Evolutionary conservation across 2,888 invertebrate species (phyloP).

Genomic region (Parnassius glacialis): DNA sequence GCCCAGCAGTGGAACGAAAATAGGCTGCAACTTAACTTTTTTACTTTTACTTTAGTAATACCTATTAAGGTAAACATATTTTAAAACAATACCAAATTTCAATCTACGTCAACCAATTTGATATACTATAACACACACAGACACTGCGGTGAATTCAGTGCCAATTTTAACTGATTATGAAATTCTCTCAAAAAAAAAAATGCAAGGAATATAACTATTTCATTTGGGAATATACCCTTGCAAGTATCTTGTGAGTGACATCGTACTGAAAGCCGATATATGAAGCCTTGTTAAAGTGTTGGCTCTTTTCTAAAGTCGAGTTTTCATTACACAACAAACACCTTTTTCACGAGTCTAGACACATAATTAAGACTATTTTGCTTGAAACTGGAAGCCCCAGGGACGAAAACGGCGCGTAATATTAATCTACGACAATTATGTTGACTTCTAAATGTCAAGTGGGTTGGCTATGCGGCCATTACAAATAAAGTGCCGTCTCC

Average conservation of each 20-base stretch:
- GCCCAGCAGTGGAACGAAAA: no score
- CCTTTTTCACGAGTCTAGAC: constrained; percentile 25
- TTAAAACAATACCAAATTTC: no score
- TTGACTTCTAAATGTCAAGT: constrained; percentile 10
- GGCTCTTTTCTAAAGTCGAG: constrained; percentile 7
- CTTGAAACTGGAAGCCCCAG: constrained; percentile 3
- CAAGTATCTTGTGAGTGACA: background rate
- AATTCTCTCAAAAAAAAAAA: no score
- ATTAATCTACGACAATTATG: constrained; percentile 16
- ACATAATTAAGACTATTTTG: constrained; percentile 24
- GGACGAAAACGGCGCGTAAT: constrained; percentile 9
- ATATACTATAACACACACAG: no score
- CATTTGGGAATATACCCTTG: no score
- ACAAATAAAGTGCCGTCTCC: background rate
- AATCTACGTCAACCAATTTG: no score
- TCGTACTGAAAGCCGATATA: constrained; percentile 9
- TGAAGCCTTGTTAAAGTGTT: constrained; percentile 5
- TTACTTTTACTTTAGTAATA: no score
- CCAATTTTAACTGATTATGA: no score
- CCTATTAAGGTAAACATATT: no score
- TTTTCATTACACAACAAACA: constrained; percentile 14
- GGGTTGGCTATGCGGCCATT: background rate
- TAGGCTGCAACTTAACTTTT: no score
- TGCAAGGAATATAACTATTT: no score
- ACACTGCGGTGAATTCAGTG: no score